phyloP scores from a whole-genome alignment of 2,113 vertebrate species.

The Hydrochoerus hydrochaeris region DNA sequence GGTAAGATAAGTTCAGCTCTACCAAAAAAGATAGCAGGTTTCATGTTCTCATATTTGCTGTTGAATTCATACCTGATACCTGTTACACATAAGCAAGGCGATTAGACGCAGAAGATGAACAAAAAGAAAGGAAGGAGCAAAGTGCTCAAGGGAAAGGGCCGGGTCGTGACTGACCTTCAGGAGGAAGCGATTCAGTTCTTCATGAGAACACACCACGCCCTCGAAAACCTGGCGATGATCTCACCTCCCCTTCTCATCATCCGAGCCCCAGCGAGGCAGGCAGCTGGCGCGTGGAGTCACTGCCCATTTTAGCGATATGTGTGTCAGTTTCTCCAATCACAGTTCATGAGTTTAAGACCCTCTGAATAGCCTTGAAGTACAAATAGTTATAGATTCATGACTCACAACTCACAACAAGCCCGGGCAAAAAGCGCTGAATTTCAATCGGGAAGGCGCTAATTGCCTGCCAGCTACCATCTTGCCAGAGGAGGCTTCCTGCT shows the following conservation, averaged over 20 bases:
- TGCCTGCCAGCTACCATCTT: background rate
- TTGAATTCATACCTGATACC: background rate
- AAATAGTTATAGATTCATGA: background rate
- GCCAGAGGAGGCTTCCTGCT: background rate
- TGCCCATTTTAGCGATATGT: background rate
- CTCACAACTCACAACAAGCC: background rate
- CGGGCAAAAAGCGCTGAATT: background rate
- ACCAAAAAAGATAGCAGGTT: background rate
- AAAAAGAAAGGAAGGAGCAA: background rate
- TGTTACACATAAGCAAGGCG: background rate
- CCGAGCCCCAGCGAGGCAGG: background rate
- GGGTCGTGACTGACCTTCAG: background rate
- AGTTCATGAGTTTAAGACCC: background rate
- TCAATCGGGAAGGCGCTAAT: background rate
- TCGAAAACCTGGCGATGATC: background rate
- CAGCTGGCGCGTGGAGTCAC: background rate
- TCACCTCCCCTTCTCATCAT: too few relatives aligned
- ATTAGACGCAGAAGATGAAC: background rate
- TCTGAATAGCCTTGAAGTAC: background rate
- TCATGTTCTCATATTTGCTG: background rate
- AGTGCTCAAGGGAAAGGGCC: rapidly evolving
- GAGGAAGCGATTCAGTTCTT: background rate
- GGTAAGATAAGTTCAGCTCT: background rate
- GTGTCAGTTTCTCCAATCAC: background rate
- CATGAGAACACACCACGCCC: background rate